Evolutionary conservation across 2,113 vertebrate species (phyloP).

Genomic region (Atherinomorus stipes): DNA sequence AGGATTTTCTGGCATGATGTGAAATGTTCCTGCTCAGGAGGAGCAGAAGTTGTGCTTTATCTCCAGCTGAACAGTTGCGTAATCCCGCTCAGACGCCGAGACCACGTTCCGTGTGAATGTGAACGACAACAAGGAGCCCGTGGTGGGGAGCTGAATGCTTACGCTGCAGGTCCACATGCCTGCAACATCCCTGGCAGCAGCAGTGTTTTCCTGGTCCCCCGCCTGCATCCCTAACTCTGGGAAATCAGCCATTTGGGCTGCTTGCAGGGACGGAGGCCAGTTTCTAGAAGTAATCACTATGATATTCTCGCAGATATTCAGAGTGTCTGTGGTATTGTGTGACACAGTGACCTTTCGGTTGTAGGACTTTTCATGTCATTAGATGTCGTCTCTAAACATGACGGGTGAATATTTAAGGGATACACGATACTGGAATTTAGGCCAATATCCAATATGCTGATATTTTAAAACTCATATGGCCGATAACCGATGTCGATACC

Average conservation of each 20-base stretch:
- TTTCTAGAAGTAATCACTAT: slow-evolving; percentile 26
- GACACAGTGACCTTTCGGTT: not conserved
- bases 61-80: slow-evolving; percentile 33
- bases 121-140: slow-evolving; percentile 41
- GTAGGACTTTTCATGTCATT: not conserved
- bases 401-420: not conserved
- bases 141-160: slow-evolving; percentile 27
- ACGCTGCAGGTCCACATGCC: slow-evolving; percentile 53
- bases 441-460: too few relatives aligned
- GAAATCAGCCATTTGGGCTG: slow-evolving; percentile 54
- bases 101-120: slow-evolving; percentile 38
- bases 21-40: not conserved
- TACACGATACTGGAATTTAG: too few relatives aligned
- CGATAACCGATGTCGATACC: too few relatives aligned
- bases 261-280: slow-evolving; percentile 5
- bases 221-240: slow-evolving; percentile 44
- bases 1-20: not conserved
- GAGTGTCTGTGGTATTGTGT: not conserved
- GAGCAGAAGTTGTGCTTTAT: not conserved
- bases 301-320: slow-evolving; percentile 24
- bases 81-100: slow-evolving; percentile 18
- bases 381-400: not conserved
- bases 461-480: too few relatives aligned
- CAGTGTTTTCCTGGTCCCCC: slow-evolving; percentile 58
- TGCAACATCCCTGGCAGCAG: slow-evolving; percentile 70